A percentile compares a stretch with the other conserved stretches of the same genome.
Evolutionary conservation across 2,113 vertebrate species (phyloP).

Genomic region (Sceloporus tristichus): DNA sequence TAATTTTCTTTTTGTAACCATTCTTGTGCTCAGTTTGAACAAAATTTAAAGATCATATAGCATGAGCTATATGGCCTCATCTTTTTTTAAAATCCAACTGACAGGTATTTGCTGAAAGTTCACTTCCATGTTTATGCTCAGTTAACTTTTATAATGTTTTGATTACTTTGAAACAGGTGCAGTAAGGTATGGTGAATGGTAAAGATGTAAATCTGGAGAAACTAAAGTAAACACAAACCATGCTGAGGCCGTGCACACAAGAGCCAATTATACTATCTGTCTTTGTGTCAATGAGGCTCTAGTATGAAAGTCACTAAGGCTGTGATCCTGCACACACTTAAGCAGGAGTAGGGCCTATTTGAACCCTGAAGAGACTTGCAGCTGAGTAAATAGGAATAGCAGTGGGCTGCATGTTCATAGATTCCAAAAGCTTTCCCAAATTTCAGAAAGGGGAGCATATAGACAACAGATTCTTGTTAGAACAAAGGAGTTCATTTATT

Average conservation of each 20-base stretch:
- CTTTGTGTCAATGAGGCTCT: not conserved
- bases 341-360: not conserved
- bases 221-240: not conserved
- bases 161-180: slow-evolving; percentile 24
- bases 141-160: not conserved
- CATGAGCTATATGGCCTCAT: not conserved
- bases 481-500: too few species aligned
- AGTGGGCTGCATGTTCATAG: not conserved
- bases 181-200: not conserved
- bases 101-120: not conserved
- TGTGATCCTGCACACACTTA: not conserved
- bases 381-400: not conserved
- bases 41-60: not conserved
- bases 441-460: not conserved
- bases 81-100: not conserved
- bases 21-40: not conserved
- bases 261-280: not conserved
- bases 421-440: not conserved
- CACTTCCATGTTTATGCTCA: not conserved
- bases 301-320: not conserved
- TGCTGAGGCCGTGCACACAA: not conserved
- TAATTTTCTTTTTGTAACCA: not conserved
- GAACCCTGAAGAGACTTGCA: not conserved
- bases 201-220: not conserved
- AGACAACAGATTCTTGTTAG: not conserved